Base-by-base conservation (phyloP, 2,113 vertebrate species). In the Pimephales promelas region DNA sequence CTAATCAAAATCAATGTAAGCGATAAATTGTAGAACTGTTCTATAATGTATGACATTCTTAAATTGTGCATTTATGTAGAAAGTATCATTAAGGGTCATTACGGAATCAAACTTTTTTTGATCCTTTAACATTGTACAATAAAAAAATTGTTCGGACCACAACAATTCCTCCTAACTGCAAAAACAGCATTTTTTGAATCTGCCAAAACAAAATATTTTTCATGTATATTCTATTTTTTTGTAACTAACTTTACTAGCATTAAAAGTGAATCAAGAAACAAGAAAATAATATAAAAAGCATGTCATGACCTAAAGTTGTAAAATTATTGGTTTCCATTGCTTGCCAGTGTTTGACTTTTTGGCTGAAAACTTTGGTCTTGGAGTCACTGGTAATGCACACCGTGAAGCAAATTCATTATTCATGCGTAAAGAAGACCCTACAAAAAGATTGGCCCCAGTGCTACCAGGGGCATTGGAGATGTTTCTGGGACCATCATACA, bases 361-460 rank as follows among this genome's bases (percentile, higher is more conserved):
- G 81, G 98, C 98, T 80, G 96, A 98, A 92, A 99, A 99, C 86
- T 94, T 99, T 86, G 98, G 98, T 91, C 94, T 94, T 0, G 97
- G 97, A 88, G 97, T 96, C 90, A 95, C 92, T 89, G 95, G 95
- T 87, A 93, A 92, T 79, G 93, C n/a, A 90, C 89, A 83, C 91
- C 90, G 88, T 24, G 82, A 59, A 57, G 68, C 88, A n/a, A 88
- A 81, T 89, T 94, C 92, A 86, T 93, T 94, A 94, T 95, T 97
- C 20, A 95, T 92, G 85, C 95, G 95, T 26, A 93, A 90, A 13
- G 96, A 94, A 80, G 88, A 90, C 47, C 86, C 87, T n/a, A 91
- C 91, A 82, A 93, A 89, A 0, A 88, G 93, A 43, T 85, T 90
- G 75, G 80, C 87, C 74, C 68, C 84, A 76, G 87, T 62, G 85